Conservation (phyloP, 2,113 vertebrate species). For the Syngnathus scovelli region DNA sequence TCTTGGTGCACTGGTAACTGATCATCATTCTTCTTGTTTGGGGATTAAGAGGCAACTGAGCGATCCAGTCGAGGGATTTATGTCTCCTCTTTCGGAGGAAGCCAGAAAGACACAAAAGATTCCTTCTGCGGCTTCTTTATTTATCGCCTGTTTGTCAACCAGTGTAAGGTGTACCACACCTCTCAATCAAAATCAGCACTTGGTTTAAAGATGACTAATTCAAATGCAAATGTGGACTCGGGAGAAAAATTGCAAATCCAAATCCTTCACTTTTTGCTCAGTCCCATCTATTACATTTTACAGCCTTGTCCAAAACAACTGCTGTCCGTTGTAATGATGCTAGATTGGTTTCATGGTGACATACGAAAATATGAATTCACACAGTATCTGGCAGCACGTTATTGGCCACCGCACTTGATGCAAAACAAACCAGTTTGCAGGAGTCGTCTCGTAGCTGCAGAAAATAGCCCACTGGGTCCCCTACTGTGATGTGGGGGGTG, state of each 20-base stretch:
- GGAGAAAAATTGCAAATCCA: neutral
- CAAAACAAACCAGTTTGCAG: slow-evolving; percentile 18
- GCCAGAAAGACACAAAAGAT: slow-evolving; percentile 8
- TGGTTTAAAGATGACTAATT: neutral
- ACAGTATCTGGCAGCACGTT: slow-evolving; percentile 20
- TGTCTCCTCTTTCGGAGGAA: slow-evolving; percentile 17
- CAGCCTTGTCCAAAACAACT: neutral
- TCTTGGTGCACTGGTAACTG: slow-evolving; percentile 5
- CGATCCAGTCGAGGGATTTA: slow-evolving; percentile 32
- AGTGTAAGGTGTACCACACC: neutral
- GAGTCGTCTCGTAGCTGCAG: slow-evolving; percentile 15
- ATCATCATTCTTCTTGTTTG: slow-evolving; percentile 32
- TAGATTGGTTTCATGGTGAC: slow-evolving; percentile 18
- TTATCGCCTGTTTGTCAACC: slow-evolving; percentile 9
- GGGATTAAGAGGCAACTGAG: slow-evolving; percentile 37
- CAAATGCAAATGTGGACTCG: neutral
- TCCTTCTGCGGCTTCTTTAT: slow-evolving; percentile 27
- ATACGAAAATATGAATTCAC: slow-evolving; percentile 20
- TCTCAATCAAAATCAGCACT: neutral
- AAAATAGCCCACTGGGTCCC: slow-evolving; percentile 13
- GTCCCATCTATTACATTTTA: neutral
- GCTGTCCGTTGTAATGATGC: slow-evolving; percentile 18
- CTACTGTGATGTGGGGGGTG: slow-evolving; percentile 1
- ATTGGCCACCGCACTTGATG: slow-evolving; percentile 12
- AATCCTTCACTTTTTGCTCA: neutral